These are phyloP conservation scores for Etheostoma nigrum DNA, from an alignment of 2,797 vertebrate genomes.

Conservation along the genomic window DNA sequence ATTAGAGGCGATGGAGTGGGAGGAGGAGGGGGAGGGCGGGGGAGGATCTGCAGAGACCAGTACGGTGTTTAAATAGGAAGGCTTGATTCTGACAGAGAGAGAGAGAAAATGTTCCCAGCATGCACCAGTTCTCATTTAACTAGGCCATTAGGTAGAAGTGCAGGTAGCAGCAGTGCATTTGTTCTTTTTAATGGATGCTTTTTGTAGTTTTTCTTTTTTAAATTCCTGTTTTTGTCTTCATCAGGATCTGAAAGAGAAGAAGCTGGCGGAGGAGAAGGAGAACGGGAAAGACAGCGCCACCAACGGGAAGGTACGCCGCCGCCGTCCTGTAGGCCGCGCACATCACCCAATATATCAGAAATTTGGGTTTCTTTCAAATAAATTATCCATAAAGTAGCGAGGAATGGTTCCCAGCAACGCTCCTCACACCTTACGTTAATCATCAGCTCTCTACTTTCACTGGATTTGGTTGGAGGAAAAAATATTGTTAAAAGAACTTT, in stretches of 20 bases:
- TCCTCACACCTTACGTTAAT: too few species aligned
- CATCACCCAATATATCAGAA: too few species aligned
- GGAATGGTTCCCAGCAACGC: too few species aligned
- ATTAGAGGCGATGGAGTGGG: slow-evolving; percentile 69
- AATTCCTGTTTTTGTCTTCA: background rate
- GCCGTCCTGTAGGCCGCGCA: too few species aligned
- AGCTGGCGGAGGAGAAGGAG: slow-evolving; percentile 93
- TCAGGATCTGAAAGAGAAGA: slow-evolving; percentile 96
- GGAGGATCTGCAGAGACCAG: slow-evolving; percentile 68
- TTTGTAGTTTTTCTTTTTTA: background rate
- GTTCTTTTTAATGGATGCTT: too few species aligned
- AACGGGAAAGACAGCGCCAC: slow-evolving; percentile 93
- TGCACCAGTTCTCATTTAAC: slow-evolving; percentile 26
- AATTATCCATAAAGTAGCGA: too few species aligned
- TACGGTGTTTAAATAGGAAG: slow-evolving; percentile 66
- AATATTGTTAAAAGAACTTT: too few species aligned
- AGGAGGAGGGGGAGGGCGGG: slow-evolving; percentile 18
- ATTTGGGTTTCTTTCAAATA: too few species aligned
- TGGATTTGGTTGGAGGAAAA: too few species aligned
- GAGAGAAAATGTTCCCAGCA: slow-evolving; percentile 27
- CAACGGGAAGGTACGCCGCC: slow-evolving; percentile 88
- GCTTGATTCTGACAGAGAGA: slow-evolving; percentile 24
- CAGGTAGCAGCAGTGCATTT: slow-evolving; percentile 21
- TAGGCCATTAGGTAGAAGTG: slow-evolving; percentile 52
- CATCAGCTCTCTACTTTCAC: too few species aligned